phyloP scores from a whole-genome alignment of 2,888 invertebrate genomes.

The Cephus spinipes region DNA sequence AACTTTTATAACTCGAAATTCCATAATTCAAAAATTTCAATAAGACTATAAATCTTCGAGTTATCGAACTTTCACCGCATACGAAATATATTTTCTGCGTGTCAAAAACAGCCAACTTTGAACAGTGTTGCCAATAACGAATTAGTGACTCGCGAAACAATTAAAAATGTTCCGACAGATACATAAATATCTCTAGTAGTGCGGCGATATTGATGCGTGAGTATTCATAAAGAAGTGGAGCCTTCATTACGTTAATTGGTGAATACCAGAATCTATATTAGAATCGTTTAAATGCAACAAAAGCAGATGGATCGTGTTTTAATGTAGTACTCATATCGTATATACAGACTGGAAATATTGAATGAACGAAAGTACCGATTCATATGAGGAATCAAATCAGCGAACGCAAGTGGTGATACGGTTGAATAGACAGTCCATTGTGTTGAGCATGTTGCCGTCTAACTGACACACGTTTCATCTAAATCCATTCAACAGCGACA shows the following conservation, averaged over 20 bases:
- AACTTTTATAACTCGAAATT: no score
- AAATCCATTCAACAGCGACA: conserved; percentile 33
- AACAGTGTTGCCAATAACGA: not conserved
- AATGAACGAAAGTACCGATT: not conserved
- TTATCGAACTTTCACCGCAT: no score
- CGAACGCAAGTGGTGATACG: conserved; percentile 11
- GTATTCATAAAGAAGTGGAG: not conserved
- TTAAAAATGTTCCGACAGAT: not conserved
- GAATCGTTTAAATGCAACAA: not conserved
- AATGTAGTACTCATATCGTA: not conserved
- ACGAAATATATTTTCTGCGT: not conserved
- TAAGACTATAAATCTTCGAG: no score
- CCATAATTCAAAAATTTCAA: no score
- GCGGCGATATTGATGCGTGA: not conserved
- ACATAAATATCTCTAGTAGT: not conserved
- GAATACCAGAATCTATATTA: not conserved
- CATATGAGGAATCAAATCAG: not conserved
- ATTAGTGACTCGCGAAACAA: not conserved
- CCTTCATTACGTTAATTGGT: not conserved
- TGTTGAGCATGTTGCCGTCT: conserved; percentile 3
- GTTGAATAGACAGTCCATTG: conserved; percentile 9
- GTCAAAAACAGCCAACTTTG: not conserved
- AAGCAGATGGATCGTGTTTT: not conserved
- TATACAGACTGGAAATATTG: not conserved
- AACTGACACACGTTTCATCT: conserved; percentile 12